These are phyloP conservation scores for Brachymystax lenok DNA, from an alignment of 2,797 vertebrate species.

Conservation along the genomic window DNA sequence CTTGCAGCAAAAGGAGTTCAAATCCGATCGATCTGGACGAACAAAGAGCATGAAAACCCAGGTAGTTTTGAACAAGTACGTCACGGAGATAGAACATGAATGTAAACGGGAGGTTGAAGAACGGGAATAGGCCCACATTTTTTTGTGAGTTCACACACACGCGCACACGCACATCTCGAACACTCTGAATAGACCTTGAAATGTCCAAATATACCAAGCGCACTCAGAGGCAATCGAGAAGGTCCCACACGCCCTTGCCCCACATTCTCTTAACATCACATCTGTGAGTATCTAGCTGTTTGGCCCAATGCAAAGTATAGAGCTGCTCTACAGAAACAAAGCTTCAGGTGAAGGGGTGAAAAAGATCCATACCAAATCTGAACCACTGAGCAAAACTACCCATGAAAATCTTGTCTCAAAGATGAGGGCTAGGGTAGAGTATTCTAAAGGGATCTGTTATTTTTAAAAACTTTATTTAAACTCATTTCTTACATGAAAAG, in stretches of 20 bases:
- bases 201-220: neutral
- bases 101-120: conserved; percentile 33
- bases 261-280: neutral
- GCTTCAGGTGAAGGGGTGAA: conserved; percentile 29
- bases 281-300: conserved; percentile 19
- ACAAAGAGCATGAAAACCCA: conserved; percentile 13
- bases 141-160: neutral
- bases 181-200: conserved; percentile 21
- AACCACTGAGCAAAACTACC: conserved; percentile 41
- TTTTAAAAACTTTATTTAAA: conserved; percentile 28
- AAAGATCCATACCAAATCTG: conserved; percentile 40
- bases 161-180: neutral
- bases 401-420: conserved; percentile 35
- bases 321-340: conserved; percentile 45
- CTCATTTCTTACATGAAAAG: conserved; percentile 57
- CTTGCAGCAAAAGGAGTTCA: conserved; percentile 33
- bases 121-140: conserved; percentile 1
- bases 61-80: conserved; percentile 35
- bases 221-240: neutral
- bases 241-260: neutral
- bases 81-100: conserved; percentile 34
- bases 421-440: conserved; percentile 47
- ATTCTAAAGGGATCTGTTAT: conserved; percentile 48
- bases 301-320: conserved; percentile 18
- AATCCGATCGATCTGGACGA: conserved; percentile 23